phyloP scores from a whole-genome alignment of 2,888 invertebrate species.

The Periphyllus acericola region DNA sequence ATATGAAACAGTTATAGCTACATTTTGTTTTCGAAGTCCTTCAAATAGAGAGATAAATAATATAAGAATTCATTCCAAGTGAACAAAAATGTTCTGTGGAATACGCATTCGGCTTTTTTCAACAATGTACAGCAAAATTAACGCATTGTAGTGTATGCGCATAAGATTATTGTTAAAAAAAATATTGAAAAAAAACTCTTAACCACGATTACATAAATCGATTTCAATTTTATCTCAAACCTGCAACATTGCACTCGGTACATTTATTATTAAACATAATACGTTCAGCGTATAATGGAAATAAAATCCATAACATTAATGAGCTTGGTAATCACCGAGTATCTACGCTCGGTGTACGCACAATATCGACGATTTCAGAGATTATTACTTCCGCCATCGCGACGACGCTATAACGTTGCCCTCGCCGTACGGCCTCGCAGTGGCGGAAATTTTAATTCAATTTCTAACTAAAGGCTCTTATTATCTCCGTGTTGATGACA shows the following conservation, averaged over 20 bases:
- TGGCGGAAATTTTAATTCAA: conserved; percentile 2
- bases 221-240: background rate
- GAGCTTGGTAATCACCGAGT: background rate
- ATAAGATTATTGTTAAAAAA: background rate
- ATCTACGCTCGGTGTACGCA: too few species aligned
- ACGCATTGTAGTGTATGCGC: too few species aligned
- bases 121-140: too few species aligned
- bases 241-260: background rate
- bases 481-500: conserved; percentile 5
- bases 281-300: background rate
- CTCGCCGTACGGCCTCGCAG: too few species aligned
- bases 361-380: background rate
- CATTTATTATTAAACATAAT: background rate
- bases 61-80: too few species aligned
- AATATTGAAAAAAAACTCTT: background rate
- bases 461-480: conserved; percentile 9
- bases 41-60: too few species aligned
- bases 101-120: too few species aligned
- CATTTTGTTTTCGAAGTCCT: too few species aligned
- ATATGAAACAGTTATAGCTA: too few species aligned
- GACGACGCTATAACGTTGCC: too few species aligned
- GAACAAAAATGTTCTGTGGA: too few species aligned
- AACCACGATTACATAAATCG: background rate
- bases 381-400: background rate
- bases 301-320: background rate